Conservation (phyloP, 2,888 invertebrate genomes). For the Steinernema carpocapsae region DNA sequence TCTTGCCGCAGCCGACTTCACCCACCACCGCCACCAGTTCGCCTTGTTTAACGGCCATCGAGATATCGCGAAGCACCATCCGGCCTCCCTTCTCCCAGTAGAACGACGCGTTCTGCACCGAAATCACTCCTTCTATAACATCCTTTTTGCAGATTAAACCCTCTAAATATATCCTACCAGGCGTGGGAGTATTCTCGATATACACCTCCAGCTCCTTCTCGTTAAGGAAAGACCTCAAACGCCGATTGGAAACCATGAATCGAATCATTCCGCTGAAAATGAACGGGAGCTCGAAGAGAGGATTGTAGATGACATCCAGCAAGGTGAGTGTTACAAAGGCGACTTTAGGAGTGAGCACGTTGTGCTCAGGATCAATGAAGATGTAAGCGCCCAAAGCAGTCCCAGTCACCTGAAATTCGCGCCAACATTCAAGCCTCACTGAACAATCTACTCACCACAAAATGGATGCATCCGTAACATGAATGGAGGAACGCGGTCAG, state of each 20-base stretch:
- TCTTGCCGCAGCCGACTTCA: constrained; percentile 71
- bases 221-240: constrained; percentile 64
- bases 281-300: constrained; percentile 78
- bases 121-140: constrained; percentile 70
- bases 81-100: constrained; percentile 77
- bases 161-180: background rate
- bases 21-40: constrained; percentile 71
- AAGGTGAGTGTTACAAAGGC: constrained; percentile 83
- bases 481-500: constrained; percentile 69
- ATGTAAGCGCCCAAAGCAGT: constrained; percentile 84
- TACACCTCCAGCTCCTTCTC: constrained; percentile 61
- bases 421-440: background rate
- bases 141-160: constrained; percentile 23
- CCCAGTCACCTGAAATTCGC: constrained; percentile 75
- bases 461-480: constrained; percentile 66
- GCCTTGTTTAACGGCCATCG: constrained; percentile 71
- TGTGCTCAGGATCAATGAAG: constrained; percentile 73
- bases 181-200: constrained; percentile 71
- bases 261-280: constrained; percentile 67
- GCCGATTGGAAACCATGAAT: constrained; percentile 63
- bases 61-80: constrained; percentile 73
- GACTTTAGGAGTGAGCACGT: constrained; percentile 78
- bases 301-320: constrained; percentile 85
- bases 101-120: constrained; percentile 85
- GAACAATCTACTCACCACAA: constrained; percentile 60